phyloP scores from a whole-genome alignment of 2,797 vertebrate genomes.

The Geotrypetes seraphini region DNA sequence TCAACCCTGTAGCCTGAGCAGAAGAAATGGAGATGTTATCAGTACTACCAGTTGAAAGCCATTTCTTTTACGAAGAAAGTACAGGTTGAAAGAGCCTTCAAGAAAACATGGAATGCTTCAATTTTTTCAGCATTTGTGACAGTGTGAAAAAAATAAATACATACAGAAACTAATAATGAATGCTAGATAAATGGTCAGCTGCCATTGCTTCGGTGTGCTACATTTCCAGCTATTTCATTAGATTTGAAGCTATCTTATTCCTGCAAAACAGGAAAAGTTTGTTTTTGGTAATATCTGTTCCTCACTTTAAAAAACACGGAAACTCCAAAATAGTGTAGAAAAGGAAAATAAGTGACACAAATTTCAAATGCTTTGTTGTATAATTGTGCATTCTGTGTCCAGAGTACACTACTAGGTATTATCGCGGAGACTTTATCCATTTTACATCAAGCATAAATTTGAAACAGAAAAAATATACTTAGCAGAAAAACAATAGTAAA shows the following conservation, averaged over 20 bases:
- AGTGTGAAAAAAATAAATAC: constrained; percentile 15
- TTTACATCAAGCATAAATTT: no score
- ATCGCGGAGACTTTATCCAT: no score
- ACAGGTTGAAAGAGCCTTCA: constrained; percentile 12
- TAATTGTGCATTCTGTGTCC: background rate
- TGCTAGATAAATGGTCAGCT: constrained; percentile 4
- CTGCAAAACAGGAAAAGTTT: background rate
- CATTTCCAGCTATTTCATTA: constrained; percentile 7
- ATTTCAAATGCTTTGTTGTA: background rate
- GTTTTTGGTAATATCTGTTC: constrained; percentile 8
- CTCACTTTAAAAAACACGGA: no score
- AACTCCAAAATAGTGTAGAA: no score
- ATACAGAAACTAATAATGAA: background rate
- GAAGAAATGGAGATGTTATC: constrained; percentile 11
- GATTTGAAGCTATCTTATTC: background rate
- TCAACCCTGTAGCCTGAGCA: constrained; percentile 3
- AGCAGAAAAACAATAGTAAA: no score
- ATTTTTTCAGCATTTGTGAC: constrained; percentile 10
- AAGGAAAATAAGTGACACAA: no score
- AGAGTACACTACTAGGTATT: background rate
- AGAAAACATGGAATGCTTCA: constrained; percentile 2
- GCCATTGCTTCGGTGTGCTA: constrained; percentile 4
- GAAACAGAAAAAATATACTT: no score
- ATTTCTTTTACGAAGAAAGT: constrained; percentile 8
- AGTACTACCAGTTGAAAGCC: constrained; percentile 2